Conservation (phyloP, 23 tunicate genomes). For the Phallusia fumigata region DNA sequence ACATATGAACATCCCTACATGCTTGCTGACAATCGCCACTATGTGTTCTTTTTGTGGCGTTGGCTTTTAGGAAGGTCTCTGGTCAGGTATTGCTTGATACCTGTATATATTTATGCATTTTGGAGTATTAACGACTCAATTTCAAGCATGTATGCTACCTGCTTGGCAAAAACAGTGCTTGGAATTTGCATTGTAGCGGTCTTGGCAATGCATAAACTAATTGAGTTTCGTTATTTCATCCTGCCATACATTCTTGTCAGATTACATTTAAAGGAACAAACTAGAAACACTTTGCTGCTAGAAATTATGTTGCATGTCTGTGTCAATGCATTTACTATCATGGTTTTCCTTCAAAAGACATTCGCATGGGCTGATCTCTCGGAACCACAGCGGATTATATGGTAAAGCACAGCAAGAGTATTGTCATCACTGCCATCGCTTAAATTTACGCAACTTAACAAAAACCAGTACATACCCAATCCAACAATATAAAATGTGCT, state of each 20-base stretch:
- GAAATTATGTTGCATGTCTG: slow-evolving; percentile 44
- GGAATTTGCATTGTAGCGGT: slow-evolving; percentile 41
- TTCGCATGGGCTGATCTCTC: slow-evolving; percentile 67
- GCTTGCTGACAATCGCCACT: slow-evolving; percentile 92
- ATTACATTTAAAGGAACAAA: slow-evolving; percentile 41
- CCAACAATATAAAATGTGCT: not conserved
- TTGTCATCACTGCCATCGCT: not conserved
- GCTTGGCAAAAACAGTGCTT: slow-evolving; percentile 61
- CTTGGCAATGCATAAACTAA: slow-evolving; percentile 54
- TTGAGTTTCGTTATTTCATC: slow-evolving; percentile 84
- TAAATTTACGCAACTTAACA: not conserved
- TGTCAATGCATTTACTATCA: slow-evolving; percentile 51
- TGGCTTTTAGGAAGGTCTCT: slow-evolving; percentile 41
- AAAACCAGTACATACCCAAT: not conserved
- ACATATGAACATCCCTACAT: slow-evolving; percentile 68
- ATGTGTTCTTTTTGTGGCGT: slow-evolving; percentile 72
- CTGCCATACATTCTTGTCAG: slow-evolving; percentile 75
- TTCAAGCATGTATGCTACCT: slow-evolving; percentile 9
- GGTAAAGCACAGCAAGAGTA: slow-evolving; percentile 30
- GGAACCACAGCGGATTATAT: slow-evolving; percentile 79
- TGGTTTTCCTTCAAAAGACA: slow-evolving; percentile 62
- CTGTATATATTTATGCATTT: slow-evolving; percentile 61
- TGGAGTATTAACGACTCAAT: slow-evolving; percentile 79
- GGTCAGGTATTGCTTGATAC: slow-evolving; percentile 43
- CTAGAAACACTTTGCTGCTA: slow-evolving; percentile 22